Conservation (phyloP, 1,140 invertebrate genomes). For the Microplitis mediator region DNA sequence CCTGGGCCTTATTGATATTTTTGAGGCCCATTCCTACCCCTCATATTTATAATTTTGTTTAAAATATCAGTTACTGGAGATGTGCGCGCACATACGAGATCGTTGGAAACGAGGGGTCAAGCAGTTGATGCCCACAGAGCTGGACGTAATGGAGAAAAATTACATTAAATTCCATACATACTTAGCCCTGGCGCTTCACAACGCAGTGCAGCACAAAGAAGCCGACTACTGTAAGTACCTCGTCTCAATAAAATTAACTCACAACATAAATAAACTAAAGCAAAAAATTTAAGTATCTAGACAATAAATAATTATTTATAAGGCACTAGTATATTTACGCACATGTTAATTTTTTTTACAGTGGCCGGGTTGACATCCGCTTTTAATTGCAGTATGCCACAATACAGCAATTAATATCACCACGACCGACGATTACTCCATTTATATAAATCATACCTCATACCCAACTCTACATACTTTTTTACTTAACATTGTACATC, state of each 20-base stretch:
- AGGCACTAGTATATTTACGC: not conserved
- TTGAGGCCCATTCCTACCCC: not conserved
- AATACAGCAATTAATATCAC: too few relatives aligned
- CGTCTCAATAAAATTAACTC: too few relatives aligned
- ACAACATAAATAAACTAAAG: too few relatives aligned
- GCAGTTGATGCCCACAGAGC: conserved; percentile 37
- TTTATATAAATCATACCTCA: conserved; percentile 30
- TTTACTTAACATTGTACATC: not conserved
- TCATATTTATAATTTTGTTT: too few relatives aligned
- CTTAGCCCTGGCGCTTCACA: conserved; percentile 54
- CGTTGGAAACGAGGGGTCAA: conserved; percentile 50
- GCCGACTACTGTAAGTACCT: conserved; percentile 56
- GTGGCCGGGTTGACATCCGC: conserved; percentile 60
- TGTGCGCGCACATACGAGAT: conserved; percentile 52
- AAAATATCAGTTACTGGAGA: conserved; percentile 47
- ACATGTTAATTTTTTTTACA: conserved; percentile 51
- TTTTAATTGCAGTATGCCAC: conserved; percentile 59
- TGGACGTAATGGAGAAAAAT: conserved; percentile 52
- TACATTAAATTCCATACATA: conserved; percentile 58
- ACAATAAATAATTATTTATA: not conserved
- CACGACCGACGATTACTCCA: conserved; percentile 24
- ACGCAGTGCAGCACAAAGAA: conserved; percentile 54
- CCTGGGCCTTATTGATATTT: too few relatives aligned
- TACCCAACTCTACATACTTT: not conserved
- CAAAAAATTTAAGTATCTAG: not conserved